A percentile compares a stretch with the other conserved stretches of the same genome.
These are phyloP conservation scores for Dryoscopus gambensis DNA, from an alignment of 2,113 vertebrate genomes.

Conservation along the genomic window DNA sequence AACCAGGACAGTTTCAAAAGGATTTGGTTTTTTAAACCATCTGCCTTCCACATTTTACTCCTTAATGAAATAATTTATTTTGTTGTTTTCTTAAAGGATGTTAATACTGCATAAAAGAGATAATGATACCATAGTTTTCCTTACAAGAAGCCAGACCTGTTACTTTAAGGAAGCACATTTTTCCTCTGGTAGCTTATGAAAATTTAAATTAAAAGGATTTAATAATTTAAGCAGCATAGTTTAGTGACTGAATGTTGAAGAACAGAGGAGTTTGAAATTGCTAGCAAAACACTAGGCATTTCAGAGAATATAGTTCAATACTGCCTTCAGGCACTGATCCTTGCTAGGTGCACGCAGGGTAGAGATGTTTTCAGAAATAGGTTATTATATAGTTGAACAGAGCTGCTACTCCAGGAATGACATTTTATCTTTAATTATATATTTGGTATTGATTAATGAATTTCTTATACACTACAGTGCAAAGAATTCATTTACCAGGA, in stretches of 20 bases:
- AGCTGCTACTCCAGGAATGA: not conserved
- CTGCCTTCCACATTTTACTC: slow-evolving; percentile 69
- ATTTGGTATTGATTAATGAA: not conserved
- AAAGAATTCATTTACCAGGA: not conserved
- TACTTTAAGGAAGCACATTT: slow-evolving; percentile 44
- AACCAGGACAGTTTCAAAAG: slow-evolving; percentile 42
- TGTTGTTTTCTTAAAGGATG: slow-evolving; percentile 47
- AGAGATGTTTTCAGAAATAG: not conserved
- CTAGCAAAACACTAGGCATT: not conserved
- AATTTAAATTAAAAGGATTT: slow-evolving; percentile 71
- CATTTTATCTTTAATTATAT: not conserved
- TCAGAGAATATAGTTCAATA: slow-evolving; percentile 11
- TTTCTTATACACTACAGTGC: not conserved
- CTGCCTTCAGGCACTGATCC: slow-evolving; percentile 11
- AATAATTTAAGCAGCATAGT: slow-evolving; percentile 67
- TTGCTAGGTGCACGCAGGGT: not conserved
- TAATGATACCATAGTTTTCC: not conserved
- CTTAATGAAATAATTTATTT: slow-evolving; percentile 63
- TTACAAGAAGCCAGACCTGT: slow-evolving; percentile 40
- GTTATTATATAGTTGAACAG: not conserved
- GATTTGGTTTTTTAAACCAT: slow-evolving; percentile 53
- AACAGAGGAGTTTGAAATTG: slow-evolving; percentile 13
- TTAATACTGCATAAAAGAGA: slow-evolving; percentile 27
- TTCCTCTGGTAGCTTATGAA: slow-evolving; percentile 63
- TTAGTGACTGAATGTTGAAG: slow-evolving; percentile 26